Base-by-base conservation (phyloP, 2,113 vertebrate genomes). In the Mirounga angustirostris region DNA sequence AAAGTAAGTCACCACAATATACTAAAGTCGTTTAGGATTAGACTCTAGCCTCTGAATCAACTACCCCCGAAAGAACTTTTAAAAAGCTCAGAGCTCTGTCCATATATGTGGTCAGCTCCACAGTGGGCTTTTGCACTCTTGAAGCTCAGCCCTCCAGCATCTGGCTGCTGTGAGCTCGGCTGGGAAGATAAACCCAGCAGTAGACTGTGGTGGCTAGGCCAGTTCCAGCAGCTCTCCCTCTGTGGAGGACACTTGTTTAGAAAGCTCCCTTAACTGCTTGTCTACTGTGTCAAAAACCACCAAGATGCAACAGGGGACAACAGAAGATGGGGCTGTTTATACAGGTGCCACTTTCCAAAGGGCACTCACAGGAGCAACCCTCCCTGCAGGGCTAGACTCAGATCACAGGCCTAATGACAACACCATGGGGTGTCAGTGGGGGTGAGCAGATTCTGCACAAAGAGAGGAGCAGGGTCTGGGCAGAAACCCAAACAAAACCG, bases 341-440 rank as follows among this genome's bases (percentile, higher is more conserved):
- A 88, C 97, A 97, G 97, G 95, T 97, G 96, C 93, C 88, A 58
- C 63, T 28, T 82, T 95, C 92, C 36, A 81, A 88, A 93, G 76
- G 82, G 54, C 33, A 28, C 80, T 30, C 46, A 40, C 36, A 74
- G 94, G 50, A 94, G 56, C 82, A 63, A 28, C 24, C 46, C 46
- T 91, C 71, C 91, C 85, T 13, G 1, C 85, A 24, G 96, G 59
- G 94, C 96, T 61, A 74, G 80, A 78, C 80, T 63, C 80, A 81
- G 69, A 94, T 92, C 97, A 90, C 83, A 94, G 83, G 86, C 46
- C 84, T 52, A 50, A 84, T 21, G 93, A 81, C 58, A 22, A 78
- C 85, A 33, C 71, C 28, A 4, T 0, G 79, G 67, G 58, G 61
- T 40, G 7, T 28, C 11, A 4, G 8, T 19, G 8, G 46, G 73